Evolutionary conservation across 2,888 invertebrate genomes (phyloP).

Genomic region (Acheta domesticus): DNA sequence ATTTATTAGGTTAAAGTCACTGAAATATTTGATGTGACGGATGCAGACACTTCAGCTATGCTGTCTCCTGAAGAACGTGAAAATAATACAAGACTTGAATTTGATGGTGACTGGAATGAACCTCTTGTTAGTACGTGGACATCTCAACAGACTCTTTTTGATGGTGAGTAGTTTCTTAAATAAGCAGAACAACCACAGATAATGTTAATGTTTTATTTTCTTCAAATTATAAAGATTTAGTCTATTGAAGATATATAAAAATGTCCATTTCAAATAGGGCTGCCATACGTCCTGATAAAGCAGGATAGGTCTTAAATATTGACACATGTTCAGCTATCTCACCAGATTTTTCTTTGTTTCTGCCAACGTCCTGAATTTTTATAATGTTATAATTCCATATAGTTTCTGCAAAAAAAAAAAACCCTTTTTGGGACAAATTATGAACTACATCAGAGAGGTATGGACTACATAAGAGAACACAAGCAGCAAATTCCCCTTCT

Average conservation of each 20-base stretch:
- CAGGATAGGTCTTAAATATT: too few relatives aligned
- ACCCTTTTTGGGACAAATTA: too few relatives aligned
- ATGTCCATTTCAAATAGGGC: too few relatives aligned
- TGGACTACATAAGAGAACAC: too few relatives aligned
- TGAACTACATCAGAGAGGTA: too few relatives aligned
- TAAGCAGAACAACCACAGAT: not conserved
- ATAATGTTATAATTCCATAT: too few relatives aligned
- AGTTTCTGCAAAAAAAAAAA: too few relatives aligned
- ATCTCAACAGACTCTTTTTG: constrained; percentile 29
- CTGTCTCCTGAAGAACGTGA: constrained; percentile 61
- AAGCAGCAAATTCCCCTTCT: too few relatives aligned
- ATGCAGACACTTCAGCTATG: constrained; percentile 64
- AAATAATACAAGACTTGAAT: constrained; percentile 61
- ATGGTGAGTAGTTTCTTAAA: constrained; percentile 12
- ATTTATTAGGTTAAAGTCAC: constrained; percentile 70
- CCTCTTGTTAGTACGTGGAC: constrained; percentile 28
- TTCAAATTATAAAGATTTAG: not conserved
- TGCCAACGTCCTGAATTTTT: too few relatives aligned
- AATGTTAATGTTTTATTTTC: constrained; percentile 22
- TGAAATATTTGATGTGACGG: constrained; percentile 84
- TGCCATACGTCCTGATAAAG: too few relatives aligned
- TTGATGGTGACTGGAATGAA: constrained; percentile 57
- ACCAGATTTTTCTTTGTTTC: too few relatives aligned
- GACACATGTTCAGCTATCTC: too few relatives aligned
- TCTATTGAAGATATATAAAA: not conserved